A percentile compares a stretch with the other conserved stretches of the same genome.
Conservation (phyloP, 2,888 invertebrate species). For the Euzophera pinguis region DNA sequence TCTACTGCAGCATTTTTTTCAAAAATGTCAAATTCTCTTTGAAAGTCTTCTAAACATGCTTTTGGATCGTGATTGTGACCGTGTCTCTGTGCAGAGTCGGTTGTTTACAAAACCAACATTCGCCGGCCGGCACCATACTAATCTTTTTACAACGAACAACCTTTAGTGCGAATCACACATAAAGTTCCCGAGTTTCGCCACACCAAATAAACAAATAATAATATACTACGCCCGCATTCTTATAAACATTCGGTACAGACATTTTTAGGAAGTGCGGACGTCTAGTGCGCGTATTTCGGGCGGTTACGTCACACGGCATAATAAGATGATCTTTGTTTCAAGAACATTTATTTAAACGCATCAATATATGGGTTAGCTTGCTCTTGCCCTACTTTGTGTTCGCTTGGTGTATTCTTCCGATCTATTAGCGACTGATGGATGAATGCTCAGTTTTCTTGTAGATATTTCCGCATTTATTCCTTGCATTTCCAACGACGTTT, state of each 20-base stretch:
- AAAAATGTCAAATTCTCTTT: too few species aligned
- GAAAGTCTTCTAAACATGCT: too few species aligned
- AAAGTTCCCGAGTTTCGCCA: not conserved
- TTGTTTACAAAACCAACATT: too few species aligned
- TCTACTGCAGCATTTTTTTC: too few species aligned
- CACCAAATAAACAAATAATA: slow-evolving; percentile 9
- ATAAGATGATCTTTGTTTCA: not conserved
- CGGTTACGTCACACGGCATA: not conserved
- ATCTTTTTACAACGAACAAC: not conserved
- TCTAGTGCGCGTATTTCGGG: slow-evolving; percentile 1
- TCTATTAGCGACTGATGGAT: too few species aligned
- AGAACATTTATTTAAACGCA: slow-evolving; percentile 1
- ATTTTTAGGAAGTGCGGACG: slow-evolving; percentile 4
- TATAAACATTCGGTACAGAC: slow-evolving; percentile 1
- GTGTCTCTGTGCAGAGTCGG: too few species aligned
- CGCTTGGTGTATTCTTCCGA: too few species aligned
- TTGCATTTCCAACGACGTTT: too few species aligned
- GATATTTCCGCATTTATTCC: too few species aligned
- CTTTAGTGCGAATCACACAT: not conserved
- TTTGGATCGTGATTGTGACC: too few species aligned
- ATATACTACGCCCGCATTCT: slow-evolving; percentile 1
- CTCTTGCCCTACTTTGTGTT: not conserved
- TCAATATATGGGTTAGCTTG: not conserved
- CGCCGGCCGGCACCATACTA: not conserved
- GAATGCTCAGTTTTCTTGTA: too few species aligned